These are phyloP conservation scores for Pseudochirops cupreus DNA, from an alignment of 2,797 vertebrate species.

Conservation along the genomic window DNA sequence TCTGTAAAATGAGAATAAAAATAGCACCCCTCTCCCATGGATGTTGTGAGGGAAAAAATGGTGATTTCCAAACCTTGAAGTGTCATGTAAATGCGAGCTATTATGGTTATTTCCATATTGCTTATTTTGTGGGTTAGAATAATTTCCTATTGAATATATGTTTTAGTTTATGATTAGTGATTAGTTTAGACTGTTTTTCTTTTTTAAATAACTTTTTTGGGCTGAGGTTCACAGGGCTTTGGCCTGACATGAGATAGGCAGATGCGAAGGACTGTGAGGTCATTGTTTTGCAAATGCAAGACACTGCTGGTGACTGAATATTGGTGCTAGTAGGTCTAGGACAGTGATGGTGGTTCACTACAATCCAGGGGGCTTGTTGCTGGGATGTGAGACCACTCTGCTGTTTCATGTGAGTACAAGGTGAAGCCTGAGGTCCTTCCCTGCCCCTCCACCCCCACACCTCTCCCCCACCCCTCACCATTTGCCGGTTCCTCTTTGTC, in stretches of 20 bases:
- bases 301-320: rapidly evolving
- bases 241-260: background rate
- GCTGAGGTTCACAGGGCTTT: no score
- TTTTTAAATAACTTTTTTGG: constrained; percentile 4
- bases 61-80: background rate
- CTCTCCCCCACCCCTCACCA: background rate
- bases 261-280: background rate
- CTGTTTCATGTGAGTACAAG: background rate
- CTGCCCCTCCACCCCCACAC: rapidly evolving
- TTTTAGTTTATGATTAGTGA: background rate
- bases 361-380: rapidly evolving
- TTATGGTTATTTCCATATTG: background rate
- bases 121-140: background rate
- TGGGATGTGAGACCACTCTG: background rate
- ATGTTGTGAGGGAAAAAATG: background rate
- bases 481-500: background rate
- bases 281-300: background rate
- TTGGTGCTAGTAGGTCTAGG: background rate
- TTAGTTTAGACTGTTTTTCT: background rate
- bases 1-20: background rate
- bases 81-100: background rate
- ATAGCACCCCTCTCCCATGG: background rate
- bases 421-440: background rate
- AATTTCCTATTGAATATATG: background rate
- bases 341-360: background rate